Evolutionary conservation across 2,113 vertebrate genomes (phyloP).

Genomic region (Manacus vitellinus): DNA sequence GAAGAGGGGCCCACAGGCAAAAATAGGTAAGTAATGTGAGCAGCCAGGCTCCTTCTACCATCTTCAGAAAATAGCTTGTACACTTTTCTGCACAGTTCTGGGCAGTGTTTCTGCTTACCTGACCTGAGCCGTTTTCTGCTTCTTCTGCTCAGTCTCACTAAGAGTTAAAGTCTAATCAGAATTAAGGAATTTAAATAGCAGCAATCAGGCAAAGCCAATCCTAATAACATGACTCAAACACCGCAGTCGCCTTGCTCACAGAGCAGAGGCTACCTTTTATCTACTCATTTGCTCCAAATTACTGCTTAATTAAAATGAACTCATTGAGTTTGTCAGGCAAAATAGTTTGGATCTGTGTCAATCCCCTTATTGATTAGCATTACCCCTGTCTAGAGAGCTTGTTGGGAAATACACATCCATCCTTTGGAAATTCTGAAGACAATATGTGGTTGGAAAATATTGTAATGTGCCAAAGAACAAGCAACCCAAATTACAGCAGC

Average conservation of each 20-base stretch:
- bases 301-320: conserved; percentile 14
- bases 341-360: background rate
- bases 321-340: background rate
- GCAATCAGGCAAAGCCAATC: background rate
- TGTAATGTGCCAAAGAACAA: background rate
- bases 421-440: background rate
- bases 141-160: background rate
- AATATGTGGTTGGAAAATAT: background rate
- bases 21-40: background rate
- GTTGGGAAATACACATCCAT: rapidly evolving
- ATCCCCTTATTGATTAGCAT: background rate
- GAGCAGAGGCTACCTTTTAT: background rate
- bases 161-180: background rate
- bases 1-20: background rate
- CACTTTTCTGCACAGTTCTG: background rate
- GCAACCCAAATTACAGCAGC: background rate
- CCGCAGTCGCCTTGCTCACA: background rate
- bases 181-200: background rate
- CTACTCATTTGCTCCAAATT: conserved; percentile 29
- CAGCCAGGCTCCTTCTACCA: background rate
- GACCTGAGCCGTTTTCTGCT: background rate
- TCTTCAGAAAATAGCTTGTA: background rate
- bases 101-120: background rate
- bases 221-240: rapidly evolving
- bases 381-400: background rate